Base-by-base conservation (phyloP, 1,140 invertebrate species). In the Oreohelix idahoensis region DNA sequence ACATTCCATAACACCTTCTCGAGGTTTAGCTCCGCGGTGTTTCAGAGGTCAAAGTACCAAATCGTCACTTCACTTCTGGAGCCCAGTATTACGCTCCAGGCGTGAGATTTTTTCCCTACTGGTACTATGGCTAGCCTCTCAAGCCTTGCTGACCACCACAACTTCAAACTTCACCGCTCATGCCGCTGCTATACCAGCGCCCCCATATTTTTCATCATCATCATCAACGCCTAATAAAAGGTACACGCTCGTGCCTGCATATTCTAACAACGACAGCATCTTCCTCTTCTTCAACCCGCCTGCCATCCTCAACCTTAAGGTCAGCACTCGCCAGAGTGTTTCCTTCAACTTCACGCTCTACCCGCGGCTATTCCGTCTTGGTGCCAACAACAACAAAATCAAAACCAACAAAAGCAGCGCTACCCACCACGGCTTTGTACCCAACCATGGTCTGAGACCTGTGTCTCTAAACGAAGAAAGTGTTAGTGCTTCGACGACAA, bases 231-330 rank as follows among this genome's bases (percentile, higher is more conserved):
- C 45, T 45, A 36, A 32, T 45, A 32, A 38, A 73, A 2, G 81
- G 17, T 53, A 66, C 63, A 15, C 51, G 13, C 49, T 79, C 39
- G 71, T 81, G 66, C 83, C 83, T 17, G 66, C 84, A 77, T 66
- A 84, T 49, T 66, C 53, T 23, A 58, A 74, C 63, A 88, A 87
- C 87, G 87, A 86, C 81, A 87, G 78, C 39, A 85, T 88, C 86
- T 86, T 86, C 79, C 86, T 89, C 51, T 86, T 84, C 84, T 88
- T 89, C 85, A 88, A 87, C 84, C 89, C 89, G 69, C 84, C 87
- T 51, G 85, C 87, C 82, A 89, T 89, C 85, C 84, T 87, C 84
- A 84, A 85, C 66, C 82, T 88, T 49, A 82, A 73, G 77, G 84
- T 88, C 71, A 84, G 85, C 85, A 86, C 87, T 39, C 85, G 85